Evolutionary conservation across 2,113 vertebrate species (phyloP), one percentile per base, ranked within the genome.

Genomic region (Numida meleagris): DNA sequence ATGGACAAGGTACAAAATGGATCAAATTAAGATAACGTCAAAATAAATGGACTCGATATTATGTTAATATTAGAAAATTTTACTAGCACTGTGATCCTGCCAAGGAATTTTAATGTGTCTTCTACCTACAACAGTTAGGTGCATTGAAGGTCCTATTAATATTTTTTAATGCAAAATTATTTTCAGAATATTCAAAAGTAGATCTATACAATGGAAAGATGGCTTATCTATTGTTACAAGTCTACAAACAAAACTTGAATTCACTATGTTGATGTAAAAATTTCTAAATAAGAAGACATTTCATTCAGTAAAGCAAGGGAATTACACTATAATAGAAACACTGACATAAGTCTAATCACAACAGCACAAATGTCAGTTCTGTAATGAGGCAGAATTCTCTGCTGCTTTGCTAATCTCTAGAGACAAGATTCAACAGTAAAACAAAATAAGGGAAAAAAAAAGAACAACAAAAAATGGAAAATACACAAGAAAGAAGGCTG

Each of bases 21-120:
- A 96, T 96, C 76, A 91, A 97, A 97, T 97, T 96, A 97, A 96
- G 96, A 97, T 97, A 97, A 97, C 95, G 55, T 46, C 50, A 84
- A 94, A 97, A 97, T 82, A 98, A 97, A 97, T 94, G 40, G 79
- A 18, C 89, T 97, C 92, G 93, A 86, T 97, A 93, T 92, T 96
- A 95, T 85, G 43, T 74, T 97, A 98, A 96, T 97, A 97, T 89
- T 90, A 93, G 94, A 88, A 63, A 93, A 83, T 62, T 89, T 94
- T 90, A 67, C 62, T 83, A 78, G 27, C 42, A 62, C 38, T 79
- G 33, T 57, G 67, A 91, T 94, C 12, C 38, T 93, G 50, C 50
- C 29, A 75, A 82, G 55, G 61, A 79, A 89, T 82, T 93, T 96
- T 73, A 50, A 82, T 82, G 50, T 51, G 65, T 86, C 66, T 93